Conservation (phyloP, 2,113 vertebrate genomes). For the Lutjanus erythropterus region DNA sequence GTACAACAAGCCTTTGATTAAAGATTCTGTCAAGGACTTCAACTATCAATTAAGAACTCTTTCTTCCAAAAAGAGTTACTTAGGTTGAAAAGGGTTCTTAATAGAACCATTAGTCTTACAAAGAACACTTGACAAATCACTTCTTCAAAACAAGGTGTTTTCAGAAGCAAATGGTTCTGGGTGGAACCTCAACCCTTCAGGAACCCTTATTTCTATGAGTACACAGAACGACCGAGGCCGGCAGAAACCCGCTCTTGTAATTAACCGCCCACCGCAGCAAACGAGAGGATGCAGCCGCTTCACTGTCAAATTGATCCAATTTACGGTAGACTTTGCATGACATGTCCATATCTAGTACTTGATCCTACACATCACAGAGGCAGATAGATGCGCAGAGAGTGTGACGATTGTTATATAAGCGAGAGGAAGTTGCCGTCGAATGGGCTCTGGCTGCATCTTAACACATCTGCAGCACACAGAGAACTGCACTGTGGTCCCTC, state of each 20-base stretch:
- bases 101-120: too few relatives aligned
- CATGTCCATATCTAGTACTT: background rate
- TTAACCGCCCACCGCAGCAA: conserved; percentile 9
- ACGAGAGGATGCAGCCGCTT: conserved; percentile 12
- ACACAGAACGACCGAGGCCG: conserved; percentile 4
- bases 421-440: conserved; percentile 50
- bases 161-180: too few relatives aligned
- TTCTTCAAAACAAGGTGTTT: too few relatives aligned
- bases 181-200: too few relatives aligned
- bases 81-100: too few relatives aligned
- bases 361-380: background rate
- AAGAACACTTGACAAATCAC: too few relatives aligned
- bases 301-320: background rate
- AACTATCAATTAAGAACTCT: too few relatives aligned
- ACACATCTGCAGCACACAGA: conserved; percentile 72
- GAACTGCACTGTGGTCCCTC: conserved; percentile 55
- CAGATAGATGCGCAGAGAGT: conserved; percentile 2
- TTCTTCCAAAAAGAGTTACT: too few relatives aligned
- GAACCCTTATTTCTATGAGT: too few relatives aligned
- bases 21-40: too few relatives aligned
- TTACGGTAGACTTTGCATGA: background rate
- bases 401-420: conserved; percentile 18
- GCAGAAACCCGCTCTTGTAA: conserved; percentile 22
- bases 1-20: too few relatives aligned
- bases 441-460: conserved; percentile 41